Percentiles rank a stretch among this genome's conserved stretches.
Conservation (phyloP, 2,888 invertebrate genomes). For the Allygus modestus region DNA sequence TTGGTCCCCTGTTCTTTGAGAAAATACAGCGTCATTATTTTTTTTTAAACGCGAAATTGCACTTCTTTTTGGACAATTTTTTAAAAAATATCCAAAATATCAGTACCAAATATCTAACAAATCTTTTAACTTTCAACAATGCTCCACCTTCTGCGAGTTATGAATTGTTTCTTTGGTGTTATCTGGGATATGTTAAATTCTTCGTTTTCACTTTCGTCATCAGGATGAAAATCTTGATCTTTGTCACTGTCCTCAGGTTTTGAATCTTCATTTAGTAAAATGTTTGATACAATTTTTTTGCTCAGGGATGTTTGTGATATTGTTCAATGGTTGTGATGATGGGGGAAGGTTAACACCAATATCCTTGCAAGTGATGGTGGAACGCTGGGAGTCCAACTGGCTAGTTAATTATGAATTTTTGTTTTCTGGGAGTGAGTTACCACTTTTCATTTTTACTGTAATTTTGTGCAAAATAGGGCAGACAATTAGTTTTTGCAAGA, state of each 20-base stretch:
- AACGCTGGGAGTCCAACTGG: background rate
- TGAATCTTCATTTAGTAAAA: too few species aligned
- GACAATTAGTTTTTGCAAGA: background rate
- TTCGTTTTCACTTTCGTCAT: too few species aligned
- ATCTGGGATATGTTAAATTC: too few species aligned
- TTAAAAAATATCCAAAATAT: background rate
- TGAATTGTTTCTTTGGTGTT: too few species aligned
- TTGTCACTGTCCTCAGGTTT: too few species aligned
- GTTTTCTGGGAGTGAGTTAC: too few species aligned
- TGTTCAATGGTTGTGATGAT: background rate
- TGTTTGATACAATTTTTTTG: too few species aligned
- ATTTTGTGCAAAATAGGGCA: background rate
- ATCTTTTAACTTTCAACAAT: background rate
- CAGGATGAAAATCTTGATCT: too few species aligned
- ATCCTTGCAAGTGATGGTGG: background rate
- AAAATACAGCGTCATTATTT: background rate
- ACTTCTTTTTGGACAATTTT: background rate
- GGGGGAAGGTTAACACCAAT: background rate
- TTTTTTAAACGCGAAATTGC: background rate
- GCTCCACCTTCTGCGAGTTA: background rate
- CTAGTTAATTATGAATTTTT: too few species aligned
- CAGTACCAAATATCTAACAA: background rate
- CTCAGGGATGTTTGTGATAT: too few species aligned
- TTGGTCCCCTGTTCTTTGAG: background rate
- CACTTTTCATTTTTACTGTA: background rate